Base-by-base conservation (phyloP, 2,888 invertebrate genomes). In the Zygothrica quintamaculata region DNA sequence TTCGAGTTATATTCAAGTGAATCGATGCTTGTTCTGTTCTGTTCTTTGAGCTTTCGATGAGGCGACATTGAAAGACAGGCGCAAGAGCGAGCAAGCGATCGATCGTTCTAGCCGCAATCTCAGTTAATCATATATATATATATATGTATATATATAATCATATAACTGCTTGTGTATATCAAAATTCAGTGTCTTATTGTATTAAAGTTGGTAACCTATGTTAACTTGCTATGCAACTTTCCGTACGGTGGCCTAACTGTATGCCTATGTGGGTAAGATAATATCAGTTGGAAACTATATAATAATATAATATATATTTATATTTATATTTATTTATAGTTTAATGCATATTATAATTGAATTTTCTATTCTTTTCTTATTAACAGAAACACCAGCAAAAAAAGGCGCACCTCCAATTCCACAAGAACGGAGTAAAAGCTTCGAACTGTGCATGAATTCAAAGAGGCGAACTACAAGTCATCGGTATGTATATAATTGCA, bases 331-430 rank as follows among this genome's bases (percentile, higher is more conserved):
- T n/a, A n/a, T n/a, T n/a, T n/a, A n/a, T n/a, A n/a, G n/a, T n/a
- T 11, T 34, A 11, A 46, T 31, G 25, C 12, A 16, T 13, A n/a
- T 18, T 5, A 9, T 4, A 1, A 13, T 15, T 37, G 39, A 33
- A 11, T 48, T 31, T 25, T 51, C 15, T 50, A 46, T 40, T 34
- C n/a, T 37, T 66, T 36, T 74, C 78, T 64, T 75, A 90, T 85
- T 94, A 94, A 0, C 94, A 97, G 97, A 96, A 95, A 96, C 94
- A 96, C 95, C 95, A 96, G 96, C 96, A 95, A 96, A 95, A 95
- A 95, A 95, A 95, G 95, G 95, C 95, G 96, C 93, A 93, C 93
- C 93, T 92, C 93, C 93, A 93, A 92, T 92, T 92, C 92, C 91
- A 91, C 93, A 93, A 93, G 93, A 93, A 93, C 93, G 94, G 93